phyloP scores from a whole-genome alignment of 53 echinoderm and acorn worm species.

The Apostichopus leukothele region DNA sequence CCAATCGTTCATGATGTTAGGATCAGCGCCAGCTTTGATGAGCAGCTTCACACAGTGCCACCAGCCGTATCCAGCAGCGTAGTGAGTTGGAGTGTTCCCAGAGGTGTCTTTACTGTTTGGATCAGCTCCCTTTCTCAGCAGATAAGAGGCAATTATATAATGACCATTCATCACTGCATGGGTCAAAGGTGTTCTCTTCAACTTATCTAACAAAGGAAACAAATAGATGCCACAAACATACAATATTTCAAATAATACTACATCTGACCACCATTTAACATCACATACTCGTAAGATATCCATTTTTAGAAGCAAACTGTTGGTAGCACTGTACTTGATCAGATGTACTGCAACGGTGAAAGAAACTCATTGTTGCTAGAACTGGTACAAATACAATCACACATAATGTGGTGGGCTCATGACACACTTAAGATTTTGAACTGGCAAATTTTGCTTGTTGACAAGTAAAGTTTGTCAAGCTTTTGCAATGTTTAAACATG shows the following conservation, averaged over 20 bases:
- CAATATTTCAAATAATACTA: neutral
- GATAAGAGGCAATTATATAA: constrained; percentile 67
- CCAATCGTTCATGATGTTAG: constrained; percentile 87
- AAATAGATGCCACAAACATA: no score
- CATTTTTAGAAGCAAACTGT: no score
- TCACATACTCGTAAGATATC: no score
- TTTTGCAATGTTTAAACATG: no score
- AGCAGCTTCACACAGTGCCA: constrained; percentile 82
- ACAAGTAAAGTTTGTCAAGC: no score
- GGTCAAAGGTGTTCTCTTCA: constrained; percentile 80
- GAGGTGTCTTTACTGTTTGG: constrained; percentile 88
- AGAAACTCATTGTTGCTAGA: no score
- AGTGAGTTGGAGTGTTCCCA: constrained; percentile 86
- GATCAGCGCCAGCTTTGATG: constrained; percentile 75
- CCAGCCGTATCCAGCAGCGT: constrained; percentile 94
- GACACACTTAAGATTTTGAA: no score
- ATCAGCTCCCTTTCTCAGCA: constrained; percentile 83
- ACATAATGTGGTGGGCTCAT: no score
- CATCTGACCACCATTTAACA: neutral
- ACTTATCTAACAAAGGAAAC: constrained; percentile 62
- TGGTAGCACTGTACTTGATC: no score
- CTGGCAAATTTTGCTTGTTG: no score
- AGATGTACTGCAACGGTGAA: no score
- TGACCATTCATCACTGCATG: constrained; percentile 94
- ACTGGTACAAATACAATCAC: no score